Base-by-base conservation (phyloP, 2,888 invertebrate species). In the Agrotis segetum region DNA sequence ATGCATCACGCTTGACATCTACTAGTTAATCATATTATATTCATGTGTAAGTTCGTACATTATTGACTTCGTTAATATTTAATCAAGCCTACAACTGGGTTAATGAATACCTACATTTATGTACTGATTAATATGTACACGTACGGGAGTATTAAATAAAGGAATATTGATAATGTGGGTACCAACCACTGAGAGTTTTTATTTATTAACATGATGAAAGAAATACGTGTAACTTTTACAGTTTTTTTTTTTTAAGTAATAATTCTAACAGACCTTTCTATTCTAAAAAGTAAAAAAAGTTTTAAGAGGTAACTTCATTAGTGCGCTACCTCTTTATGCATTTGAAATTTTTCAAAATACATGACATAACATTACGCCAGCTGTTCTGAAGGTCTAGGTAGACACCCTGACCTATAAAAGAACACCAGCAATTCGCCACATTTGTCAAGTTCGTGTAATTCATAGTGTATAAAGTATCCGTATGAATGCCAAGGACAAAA, bases 401-500 rank as follows among this genome's bases (percentile, higher is more conserved):
- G 24, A 2, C 9, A 9, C 2, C 24, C 9, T 24, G 40, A 40
- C 40, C 40, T 40, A 40, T 11, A 11, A 40, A 40, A 11, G 9
- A 40, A 17, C 17, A 13, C n/a, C 13, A 29, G n/a, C n/a, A 17
- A 34, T 56, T 13, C 13, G 2, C 34, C 13, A 34, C 6, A 6
- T n/a, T 56, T 34, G 13, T 56, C n/a, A 11, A 40, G 40, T 17
- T 34, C 34, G 34, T n/a, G n/a, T n/a, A 29, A 55, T 29, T 29
- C 55, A 0, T 56, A 34, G 13, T n/a, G n/a, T 19, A 71, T 44
- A 71, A 34, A 34, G 29, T 29, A 44, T 47, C 3, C 7, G 3
- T 6, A n/a, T n/a, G 16, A 70, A n/a, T 50, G 71, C n/a, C 70
- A 71, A 52, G 62, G 71, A 24, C 34, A 40, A 16, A 1, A 17